phyloP scores from a whole-genome alignment of 2,888 invertebrate genomes.

The Ophonus ardosiacus region DNA sequence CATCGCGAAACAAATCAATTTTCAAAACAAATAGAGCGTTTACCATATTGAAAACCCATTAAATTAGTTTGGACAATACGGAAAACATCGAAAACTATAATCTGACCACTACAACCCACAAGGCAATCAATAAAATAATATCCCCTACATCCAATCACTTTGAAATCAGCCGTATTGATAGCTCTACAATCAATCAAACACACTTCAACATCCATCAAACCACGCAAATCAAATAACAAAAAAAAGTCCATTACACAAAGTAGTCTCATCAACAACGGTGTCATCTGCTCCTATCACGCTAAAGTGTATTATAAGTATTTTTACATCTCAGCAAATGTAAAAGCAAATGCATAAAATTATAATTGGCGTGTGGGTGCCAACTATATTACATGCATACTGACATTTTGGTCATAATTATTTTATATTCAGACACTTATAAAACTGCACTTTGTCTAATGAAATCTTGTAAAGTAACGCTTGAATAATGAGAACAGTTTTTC shows the following conservation, averaged over 20 bases:
- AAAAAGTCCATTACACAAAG: conserved; percentile 32
- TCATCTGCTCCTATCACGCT: background rate
- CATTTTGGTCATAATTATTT: too few species aligned
- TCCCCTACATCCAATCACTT: conserved; percentile 30
- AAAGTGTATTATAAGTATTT: too few species aligned
- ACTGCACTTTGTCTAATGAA: too few species aligned
- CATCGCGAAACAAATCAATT: background rate
- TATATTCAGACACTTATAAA: too few species aligned
- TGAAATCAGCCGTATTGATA: conserved; percentile 8
- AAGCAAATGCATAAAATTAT: too few species aligned
- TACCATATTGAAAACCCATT: background rate
- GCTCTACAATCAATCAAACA: conserved; percentile 28
- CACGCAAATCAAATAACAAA: conserved; percentile 28
- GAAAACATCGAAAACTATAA: conserved; percentile 11
- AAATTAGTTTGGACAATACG: background rate
- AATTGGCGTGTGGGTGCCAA: too few species aligned
- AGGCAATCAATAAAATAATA: conserved; percentile 20
- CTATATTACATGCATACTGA: too few species aligned
- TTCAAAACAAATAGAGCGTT: background rate
- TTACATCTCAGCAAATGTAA: too few species aligned
- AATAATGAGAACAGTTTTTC: too few species aligned
- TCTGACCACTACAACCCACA: background rate
- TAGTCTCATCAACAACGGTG: background rate
- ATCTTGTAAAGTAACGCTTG: too few species aligned
- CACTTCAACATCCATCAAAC: conserved; percentile 4